These are phyloP conservation scores for Gallinago solitaria DNA, from an alignment of 2,797 vertebrate species.

Conservation along the genomic window DNA sequence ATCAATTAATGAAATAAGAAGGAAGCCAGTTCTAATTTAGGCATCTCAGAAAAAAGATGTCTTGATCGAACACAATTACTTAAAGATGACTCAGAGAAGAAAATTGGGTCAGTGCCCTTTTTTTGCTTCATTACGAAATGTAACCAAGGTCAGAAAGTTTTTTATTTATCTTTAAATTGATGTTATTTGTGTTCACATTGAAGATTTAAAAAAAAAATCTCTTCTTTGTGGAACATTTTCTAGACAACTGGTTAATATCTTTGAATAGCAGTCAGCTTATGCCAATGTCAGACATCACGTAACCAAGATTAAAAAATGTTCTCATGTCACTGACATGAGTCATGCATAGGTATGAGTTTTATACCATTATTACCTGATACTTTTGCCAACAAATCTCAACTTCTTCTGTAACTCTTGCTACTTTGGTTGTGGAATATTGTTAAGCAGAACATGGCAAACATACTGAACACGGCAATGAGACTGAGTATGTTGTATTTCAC, in stretches of 20 bases:
- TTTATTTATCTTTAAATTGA: background rate
- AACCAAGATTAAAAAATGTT: background rate
- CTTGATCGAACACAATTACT: background rate
- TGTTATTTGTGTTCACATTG: background rate
- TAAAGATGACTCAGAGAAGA: background rate
- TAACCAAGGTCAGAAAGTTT: background rate
- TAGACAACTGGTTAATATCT: background rate
- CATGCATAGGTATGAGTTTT: background rate
- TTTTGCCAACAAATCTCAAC: background rate
- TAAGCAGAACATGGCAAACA: background rate
- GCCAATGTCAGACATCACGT: background rate
- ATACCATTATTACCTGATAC: background rate
- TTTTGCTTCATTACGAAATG: background rate
- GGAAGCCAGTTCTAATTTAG: background rate
- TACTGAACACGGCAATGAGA: background rate
- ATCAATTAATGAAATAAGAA: constrained; percentile 8
- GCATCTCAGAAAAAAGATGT: background rate
- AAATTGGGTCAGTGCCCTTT: background rate
- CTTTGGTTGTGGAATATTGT: background rate
- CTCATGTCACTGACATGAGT: background rate
- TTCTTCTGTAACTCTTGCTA: background rate
- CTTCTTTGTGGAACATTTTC: background rate
- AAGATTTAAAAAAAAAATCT: background rate
- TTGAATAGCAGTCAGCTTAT: background rate
- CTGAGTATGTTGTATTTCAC: background rate